Evolutionary conservation across 2,797 vertebrate genomes (phyloP), one percentile per base, ranked within the genome.

Genomic region (Tiaroga cobitis): DNA sequence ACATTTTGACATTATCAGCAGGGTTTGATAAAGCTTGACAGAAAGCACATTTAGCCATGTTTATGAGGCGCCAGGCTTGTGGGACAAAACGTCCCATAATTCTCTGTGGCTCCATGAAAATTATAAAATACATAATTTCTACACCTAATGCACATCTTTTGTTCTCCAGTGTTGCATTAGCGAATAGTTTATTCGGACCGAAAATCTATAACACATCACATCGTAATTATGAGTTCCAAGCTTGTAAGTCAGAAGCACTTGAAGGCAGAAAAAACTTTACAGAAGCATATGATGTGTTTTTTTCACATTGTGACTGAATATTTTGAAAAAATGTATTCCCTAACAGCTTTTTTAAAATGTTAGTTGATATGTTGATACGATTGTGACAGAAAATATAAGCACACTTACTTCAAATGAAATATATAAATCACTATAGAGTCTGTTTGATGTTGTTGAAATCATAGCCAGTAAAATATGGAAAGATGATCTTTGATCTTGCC

Each of bases 81-180:
- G 16, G 39, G 9, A 43, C 37, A 43, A 78, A 63, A 29, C n/a
- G 2, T 43, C 24, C 37, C 37, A 63, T 61, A 41, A 61, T 78
- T 79, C 76, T 29, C n/a, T 79, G n/a, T 39, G 56, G 37, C 37
- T 41, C 4, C 8, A 61, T 79, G 37, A 78, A 78, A 78, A 63
- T 78, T 5, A 63, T 78, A 0, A 63, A 78, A 78, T 29, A 61
- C 34, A 43, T 59, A 0, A 59, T 59, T 77, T 77, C 75, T 56
- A 59, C 75, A 77, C 34, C 51, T 59, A 77, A 59, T 77, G 74
- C 21, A 37, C 51, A 39, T 78, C 54, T 37, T 61, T 78, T 61
- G 56, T 29, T 43, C n/a, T 61, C 29, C 56, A 43, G 56, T 43
- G 9, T 29, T 43, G 76, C 76, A 79, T 63, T 79, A 79, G 56